Evolutionary conservation across 2,113 vertebrate genomes (phyloP).

Genomic region (Passer domesticus): DNA sequence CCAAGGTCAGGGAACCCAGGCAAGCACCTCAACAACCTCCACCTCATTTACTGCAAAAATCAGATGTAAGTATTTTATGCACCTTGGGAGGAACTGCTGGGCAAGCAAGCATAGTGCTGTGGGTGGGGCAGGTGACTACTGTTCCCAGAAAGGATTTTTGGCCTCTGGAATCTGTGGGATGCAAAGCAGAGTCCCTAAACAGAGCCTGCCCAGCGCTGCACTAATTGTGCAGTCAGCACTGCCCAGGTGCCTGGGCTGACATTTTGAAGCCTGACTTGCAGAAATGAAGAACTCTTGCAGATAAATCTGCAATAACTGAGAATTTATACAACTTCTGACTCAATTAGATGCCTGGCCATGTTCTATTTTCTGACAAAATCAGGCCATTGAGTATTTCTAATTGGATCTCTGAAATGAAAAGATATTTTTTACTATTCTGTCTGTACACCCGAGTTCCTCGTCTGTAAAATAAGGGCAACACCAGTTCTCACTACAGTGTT

Average conservation of each 20-base stretch:
- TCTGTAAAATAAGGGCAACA: slow-evolving; percentile 14
- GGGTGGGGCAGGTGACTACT: not conserved
- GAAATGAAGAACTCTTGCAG: not conserved
- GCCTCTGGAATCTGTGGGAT: not conserved
- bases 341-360: not conserved
- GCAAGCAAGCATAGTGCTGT: rapidly evolving
- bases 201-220: not conserved
- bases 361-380: slow-evolving; percentile 23
- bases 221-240: not conserved
- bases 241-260: not conserved
- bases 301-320: not conserved
- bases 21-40: not conserved
- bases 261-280: not conserved
- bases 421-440: not conserved
- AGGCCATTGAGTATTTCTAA: slow-evolving; percentile 4
- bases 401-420: slow-evolving; percentile 7
- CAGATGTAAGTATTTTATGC: not conserved
- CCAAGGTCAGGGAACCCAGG: not conserved
- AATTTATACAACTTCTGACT: not conserved
- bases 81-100: rapidly evolving
- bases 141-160: not conserved
- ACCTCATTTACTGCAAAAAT: not conserved
- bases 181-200: not conserved
- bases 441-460: not conserved
- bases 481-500: not conserved